Base-by-base conservation (phyloP, 2,113 vertebrate species). In the Daubentonia madagascariensis region DNA sequence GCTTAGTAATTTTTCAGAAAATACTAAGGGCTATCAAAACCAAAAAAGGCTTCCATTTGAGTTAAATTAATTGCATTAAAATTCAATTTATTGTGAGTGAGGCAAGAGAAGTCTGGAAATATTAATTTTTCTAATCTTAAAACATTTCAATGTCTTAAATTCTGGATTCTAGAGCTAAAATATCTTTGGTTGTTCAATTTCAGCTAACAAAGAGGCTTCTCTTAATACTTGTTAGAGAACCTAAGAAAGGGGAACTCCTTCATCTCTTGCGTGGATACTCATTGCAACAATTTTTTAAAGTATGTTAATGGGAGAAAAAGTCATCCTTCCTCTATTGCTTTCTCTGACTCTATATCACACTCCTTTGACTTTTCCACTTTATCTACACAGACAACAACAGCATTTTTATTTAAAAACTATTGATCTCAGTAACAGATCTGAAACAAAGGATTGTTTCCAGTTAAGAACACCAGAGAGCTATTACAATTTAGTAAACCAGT, bases 141-240 rank as follows among this genome's bases (percentile, higher is more conserved):
- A 65, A 80, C 63, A 37, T 20, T 70, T 92, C 20, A 63, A 4
- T 76, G 35, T 96, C n/a, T 94, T 90, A 79, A 11, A 73, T 73
- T 80, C 68, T 94, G 67, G 6, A 57, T 87, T 93, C 50, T 88
- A 43, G 54, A 91, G 30, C 22, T 93, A 87, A 93, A 91, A 76
- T 93, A 28, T 40, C 70, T 48, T 73, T 89, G 13, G 10, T 65
- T 72, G 14, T 92, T 92, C 91, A 63, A 70, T 80, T 85, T 93
- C 23, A 91, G 70, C 37, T 78, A 81, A 63, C 2, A 87, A 23
- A 54, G 61, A 52, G 23, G 6, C 30, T 72, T 96, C 45, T 75
- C 1, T 90, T 65, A 87, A 57, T 85, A 80, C 90, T 94, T 83
- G 14, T 87, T 92, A 54, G 32, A 89, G 28, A 83, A 84, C 4